Evolutionary conservation across 2,113 vertebrate species (phyloP).

Genomic region (Mobula birostris): DNA sequence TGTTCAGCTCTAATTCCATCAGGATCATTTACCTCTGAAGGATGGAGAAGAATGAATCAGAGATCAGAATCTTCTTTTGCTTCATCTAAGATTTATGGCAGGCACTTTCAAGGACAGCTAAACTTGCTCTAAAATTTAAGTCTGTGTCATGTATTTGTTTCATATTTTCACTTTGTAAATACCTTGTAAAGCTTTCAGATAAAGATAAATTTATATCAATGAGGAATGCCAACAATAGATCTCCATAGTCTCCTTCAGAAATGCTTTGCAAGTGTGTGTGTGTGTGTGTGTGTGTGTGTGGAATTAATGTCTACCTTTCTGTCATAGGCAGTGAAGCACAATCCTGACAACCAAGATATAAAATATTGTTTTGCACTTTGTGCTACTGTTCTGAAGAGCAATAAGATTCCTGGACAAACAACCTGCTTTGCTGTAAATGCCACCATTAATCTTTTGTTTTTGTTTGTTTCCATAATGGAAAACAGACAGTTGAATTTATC

Average conservation of each 20-base stretch:
- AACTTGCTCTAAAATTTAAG: constrained; percentile 49
- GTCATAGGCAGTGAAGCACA: constrained; percentile 25
- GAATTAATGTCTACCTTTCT: neutral
- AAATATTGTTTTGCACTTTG: constrained; percentile 34
- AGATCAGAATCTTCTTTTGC: constrained; percentile 56
- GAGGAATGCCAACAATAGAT: neutral
- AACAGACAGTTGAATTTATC: constrained; percentile 41
- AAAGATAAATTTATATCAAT: neutral
- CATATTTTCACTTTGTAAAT: constrained; percentile 42
- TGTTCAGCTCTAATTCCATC: constrained; percentile 50
- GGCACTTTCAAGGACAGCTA: constrained; percentile 54
- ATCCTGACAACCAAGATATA: constrained; percentile 29
- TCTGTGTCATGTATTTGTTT: constrained; percentile 42
- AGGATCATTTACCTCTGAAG: constrained; percentile 55
- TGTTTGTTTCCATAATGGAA: constrained; percentile 42
- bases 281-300: neutral
- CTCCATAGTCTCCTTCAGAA: neutral
- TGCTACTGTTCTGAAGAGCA: constrained; percentile 38
- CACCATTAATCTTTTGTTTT: constrained; percentile 41
- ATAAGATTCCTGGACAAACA: constrained; percentile 38
- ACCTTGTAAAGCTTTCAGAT: neutral
- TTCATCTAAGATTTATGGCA: constrained; percentile 60
- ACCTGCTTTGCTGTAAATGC: constrained; percentile 39
- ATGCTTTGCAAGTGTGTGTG: neutral
- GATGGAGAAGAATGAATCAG: constrained; percentile 54